A percentile compares a stretch with the other conserved stretches of the same genome.
phyloP scores from a whole-genome alignment of 2,888 invertebrate genomes.

The Sinhomidia bicolor region DNA sequence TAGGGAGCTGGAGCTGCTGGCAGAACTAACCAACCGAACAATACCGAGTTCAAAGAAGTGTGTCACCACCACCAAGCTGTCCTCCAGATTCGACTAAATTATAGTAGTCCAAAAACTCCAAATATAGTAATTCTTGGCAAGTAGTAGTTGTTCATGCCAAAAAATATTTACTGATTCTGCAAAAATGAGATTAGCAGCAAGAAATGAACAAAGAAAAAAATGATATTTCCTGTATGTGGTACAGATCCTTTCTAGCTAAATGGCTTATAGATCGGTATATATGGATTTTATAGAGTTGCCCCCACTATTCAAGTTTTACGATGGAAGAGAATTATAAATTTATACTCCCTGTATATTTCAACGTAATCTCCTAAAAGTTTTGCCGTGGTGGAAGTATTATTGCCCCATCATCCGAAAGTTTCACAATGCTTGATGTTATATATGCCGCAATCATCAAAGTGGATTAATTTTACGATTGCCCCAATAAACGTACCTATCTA shows the following conservation, averaged over 20 bases:
- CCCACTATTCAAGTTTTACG: not conserved
- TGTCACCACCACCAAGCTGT: constrained; percentile 41
- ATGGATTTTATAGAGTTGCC: not conserved
- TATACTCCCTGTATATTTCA: not conserved
- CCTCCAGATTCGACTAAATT: not conserved
- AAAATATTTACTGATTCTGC: not conserved
- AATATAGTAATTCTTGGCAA: not conserved
- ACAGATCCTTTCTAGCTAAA: not conserved
- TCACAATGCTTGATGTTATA: not conserved
- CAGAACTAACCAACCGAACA: not conserved
- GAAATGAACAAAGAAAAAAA: not conserved
- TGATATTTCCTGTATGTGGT: not conserved
- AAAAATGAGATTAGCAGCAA: constrained; percentile 1
- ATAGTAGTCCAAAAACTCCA: not conserved
- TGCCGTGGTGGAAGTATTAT: not conserved
- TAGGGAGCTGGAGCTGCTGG: not conserved
- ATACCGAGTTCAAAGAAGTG: constrained; percentile 56
- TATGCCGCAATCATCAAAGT: not conserved
- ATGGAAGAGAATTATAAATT: not conserved
- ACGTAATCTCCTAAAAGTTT: not conserved
- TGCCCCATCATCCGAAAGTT: not conserved
- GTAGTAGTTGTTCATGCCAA: not conserved
- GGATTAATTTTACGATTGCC: not conserved
- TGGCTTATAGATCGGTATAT: too few relatives aligned
- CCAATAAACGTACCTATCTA: not conserved